Evolutionary conservation across 2,113 vertebrate genomes (phyloP).

Genomic region (Pseudopipra pipra): DNA sequence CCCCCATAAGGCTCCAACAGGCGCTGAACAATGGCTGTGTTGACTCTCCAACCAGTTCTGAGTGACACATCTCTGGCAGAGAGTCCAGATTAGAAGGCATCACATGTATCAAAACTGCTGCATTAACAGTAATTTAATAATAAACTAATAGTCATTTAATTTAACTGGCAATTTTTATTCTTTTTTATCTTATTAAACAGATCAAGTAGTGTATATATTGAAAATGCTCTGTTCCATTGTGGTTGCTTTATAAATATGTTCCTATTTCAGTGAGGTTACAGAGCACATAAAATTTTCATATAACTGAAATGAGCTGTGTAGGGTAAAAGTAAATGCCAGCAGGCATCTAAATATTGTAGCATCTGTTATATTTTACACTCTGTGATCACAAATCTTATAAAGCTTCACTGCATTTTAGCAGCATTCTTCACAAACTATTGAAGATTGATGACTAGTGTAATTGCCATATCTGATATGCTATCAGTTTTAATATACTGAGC

Average conservation of each 20-base stretch:
- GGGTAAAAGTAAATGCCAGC: slow-evolving; percentile 86
- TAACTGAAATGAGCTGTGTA: slow-evolving; percentile 86
- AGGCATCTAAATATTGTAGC: slow-evolving; percentile 87
- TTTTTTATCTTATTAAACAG: slow-evolving; percentile 39
- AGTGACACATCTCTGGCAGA: neutral
- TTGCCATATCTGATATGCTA: slow-evolving; percentile 60
- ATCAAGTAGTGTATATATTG: slow-evolving; percentile 27
- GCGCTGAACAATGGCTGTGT: rapidly evolving
- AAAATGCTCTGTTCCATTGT: slow-evolving; percentile 54
- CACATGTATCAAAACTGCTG: neutral
- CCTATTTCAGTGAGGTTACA: slow-evolving; percentile 64
- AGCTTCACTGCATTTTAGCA: slow-evolving; percentile 68
- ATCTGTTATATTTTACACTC: slow-evolving; percentile 88
- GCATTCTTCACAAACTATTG: slow-evolving; percentile 71
- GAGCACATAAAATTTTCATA: slow-evolving; percentile 75
- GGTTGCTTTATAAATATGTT: slow-evolving; percentile 67
- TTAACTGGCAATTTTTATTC: slow-evolving; percentile 31
- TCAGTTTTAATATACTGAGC: slow-evolving; percentile 67
- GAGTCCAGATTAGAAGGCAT: neutral
- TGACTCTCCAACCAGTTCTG: neutral
- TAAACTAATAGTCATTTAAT: slow-evolving; percentile 7
- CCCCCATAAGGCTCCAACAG: neutral
- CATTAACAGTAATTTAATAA: slow-evolving; percentile 3
- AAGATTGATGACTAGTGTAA: slow-evolving; percentile 74
- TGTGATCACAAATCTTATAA: slow-evolving; percentile 86